phyloP scores from a whole-genome alignment of 1,140 invertebrate species.

The Lepeophtheirus salmonis region DNA sequence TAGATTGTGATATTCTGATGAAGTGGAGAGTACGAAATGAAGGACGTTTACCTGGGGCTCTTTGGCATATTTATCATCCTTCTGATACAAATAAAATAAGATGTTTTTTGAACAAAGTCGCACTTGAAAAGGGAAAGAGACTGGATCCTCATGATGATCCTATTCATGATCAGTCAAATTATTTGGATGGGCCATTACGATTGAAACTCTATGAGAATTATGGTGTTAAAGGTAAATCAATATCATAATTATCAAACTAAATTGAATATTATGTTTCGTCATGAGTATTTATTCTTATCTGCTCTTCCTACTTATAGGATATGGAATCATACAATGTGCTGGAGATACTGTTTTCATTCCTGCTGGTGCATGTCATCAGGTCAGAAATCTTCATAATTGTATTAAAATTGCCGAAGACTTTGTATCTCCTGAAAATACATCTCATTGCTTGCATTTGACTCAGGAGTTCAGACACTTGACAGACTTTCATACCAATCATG shows the following conservation, averaged over 20 bases:
- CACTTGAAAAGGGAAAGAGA: conserved; percentile 61
- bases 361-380: conserved; percentile 88
- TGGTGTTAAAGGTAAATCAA: conserved; percentile 44
- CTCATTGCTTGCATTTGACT: conserved; percentile 82
- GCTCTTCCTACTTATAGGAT: conserved; percentile 34
- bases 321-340: conserved; percentile 82
- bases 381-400: conserved; percentile 79
- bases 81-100: conserved; percentile 87
- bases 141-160: conserved; percentile 85
- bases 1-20: conserved; percentile 65
- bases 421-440: conserved; percentile 87
- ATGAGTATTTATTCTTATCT: background rate
- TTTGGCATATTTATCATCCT: conserved; percentile 94
- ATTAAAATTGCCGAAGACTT: conserved; percentile 98
- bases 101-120: conserved; percentile 71
- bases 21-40: conserved; percentile 53
- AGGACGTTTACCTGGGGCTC: conserved; percentile 65
- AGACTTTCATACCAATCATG: conserved; percentile 80
- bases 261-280: background rate
- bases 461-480: conserved; percentile 81
- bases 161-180: conserved; percentile 93
- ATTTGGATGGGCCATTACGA: conserved; percentile 68
- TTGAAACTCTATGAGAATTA: conserved; percentile 76
- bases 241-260: background rate
- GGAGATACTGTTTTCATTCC: conserved; percentile 96